phyloP scores from a whole-genome alignment of 2,113 vertebrate genomes.

The Turdus rufiventris region DNA sequence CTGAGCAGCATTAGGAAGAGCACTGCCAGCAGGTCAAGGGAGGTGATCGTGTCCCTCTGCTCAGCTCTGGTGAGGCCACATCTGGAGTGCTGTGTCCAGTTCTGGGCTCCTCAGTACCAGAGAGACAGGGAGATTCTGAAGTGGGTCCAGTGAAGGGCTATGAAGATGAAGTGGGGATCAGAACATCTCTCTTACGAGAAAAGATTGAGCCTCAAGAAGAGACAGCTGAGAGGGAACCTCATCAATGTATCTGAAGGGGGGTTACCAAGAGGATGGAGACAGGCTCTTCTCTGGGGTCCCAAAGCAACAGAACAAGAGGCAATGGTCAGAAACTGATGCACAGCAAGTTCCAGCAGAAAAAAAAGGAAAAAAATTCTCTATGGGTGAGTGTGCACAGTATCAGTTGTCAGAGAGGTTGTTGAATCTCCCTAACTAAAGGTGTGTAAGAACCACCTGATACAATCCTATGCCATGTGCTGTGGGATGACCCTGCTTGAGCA shows the following conservation, averaged over 20 bases:
- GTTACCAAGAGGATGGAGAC: background rate
- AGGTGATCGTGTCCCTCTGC: background rate
- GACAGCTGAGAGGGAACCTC: background rate
- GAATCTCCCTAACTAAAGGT: background rate
- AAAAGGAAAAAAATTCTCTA: background rate
- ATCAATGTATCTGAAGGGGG: background rate
- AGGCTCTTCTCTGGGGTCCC: background rate
- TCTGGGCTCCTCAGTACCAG: background rate
- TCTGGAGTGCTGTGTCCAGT: background rate
- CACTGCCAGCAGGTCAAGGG: background rate
- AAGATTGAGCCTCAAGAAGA: background rate
- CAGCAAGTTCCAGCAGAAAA: background rate
- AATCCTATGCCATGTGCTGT: background rate
- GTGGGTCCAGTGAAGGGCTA: fast-evolving
- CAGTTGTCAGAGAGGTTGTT: background rate
- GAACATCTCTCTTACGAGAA: fast-evolving
- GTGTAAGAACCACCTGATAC: background rate
- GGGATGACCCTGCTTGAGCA: background rate
- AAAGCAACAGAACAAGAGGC: background rate
- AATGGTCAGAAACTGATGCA: background rate
- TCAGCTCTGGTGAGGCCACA: background rate
- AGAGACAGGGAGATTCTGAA: fast-evolving
- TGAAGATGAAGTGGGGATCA: background rate
- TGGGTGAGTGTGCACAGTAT: background rate
- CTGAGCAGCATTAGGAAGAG: background rate